Evolutionary conservation across 2,113 vertebrate species (phyloP).

Genomic region (Hemicordylus capensis): DNA sequence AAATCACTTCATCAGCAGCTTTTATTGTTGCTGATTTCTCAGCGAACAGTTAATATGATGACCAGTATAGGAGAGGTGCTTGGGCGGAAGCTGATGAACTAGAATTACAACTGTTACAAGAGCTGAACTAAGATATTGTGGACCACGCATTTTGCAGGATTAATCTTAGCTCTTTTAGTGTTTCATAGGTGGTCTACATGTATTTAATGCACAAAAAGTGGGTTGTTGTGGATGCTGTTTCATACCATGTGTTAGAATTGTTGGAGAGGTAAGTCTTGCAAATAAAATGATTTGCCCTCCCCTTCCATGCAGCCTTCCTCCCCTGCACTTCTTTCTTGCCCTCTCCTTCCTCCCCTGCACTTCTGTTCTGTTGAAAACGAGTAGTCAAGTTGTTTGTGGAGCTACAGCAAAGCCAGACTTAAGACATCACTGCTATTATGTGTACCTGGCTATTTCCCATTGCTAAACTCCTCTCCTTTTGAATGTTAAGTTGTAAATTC

Average conservation of each 20-base stretch:
- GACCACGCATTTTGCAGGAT: not conserved
- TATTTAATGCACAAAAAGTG: not conserved
- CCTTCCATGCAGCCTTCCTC: not conserved
- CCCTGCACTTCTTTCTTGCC: not conserved
- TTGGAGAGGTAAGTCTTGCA: not conserved
- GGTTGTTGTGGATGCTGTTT: not conserved
- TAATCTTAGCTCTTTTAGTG: not conserved
- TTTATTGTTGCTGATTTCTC: not conserved
- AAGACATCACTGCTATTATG: not conserved
- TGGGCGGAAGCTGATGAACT: not conserved
- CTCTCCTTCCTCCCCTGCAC: not conserved
- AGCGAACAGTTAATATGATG: not conserved
- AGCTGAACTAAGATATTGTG: not conserved
- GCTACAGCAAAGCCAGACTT: not conserved
- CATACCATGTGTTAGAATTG: not conserved
- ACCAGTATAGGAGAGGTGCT: not conserved
- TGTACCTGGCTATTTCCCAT: not conserved
- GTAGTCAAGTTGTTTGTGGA: not conserved
- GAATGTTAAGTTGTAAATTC: not conserved
- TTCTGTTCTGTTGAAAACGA: not conserved
- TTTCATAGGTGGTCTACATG: not conserved
- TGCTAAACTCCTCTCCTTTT: not conserved
- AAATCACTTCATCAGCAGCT: not conserved
- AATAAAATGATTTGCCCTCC: not conserved
- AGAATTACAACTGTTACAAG: not conserved